These are phyloP conservation scores for Anthopleura xanthogrammica DNA, from an alignment of 92 coral and sea anemone species.

Conservation along the genomic window DNA sequence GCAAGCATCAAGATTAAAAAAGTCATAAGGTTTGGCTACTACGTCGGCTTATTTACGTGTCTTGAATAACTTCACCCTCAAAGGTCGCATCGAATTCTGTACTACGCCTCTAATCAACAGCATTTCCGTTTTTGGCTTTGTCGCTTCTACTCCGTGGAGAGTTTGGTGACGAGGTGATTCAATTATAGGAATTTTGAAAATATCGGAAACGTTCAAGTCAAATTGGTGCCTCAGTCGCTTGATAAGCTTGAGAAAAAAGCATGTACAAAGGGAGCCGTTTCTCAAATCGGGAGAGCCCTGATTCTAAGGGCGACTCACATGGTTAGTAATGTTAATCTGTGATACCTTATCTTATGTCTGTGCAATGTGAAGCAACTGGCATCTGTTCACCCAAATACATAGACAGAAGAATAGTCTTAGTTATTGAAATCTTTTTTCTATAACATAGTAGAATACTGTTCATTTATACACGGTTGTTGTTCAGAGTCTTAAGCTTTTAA, in stretches of 20 bases:
- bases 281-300: constrained; percentile 8
- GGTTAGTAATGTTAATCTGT: constrained; percentile 37
- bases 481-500: neutral
- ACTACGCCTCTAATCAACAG: constrained; percentile 45
- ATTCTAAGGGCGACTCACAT: constrained; percentile 16
- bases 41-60: constrained; percentile 48
- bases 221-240: constrained; percentile 6
- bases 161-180: constrained; percentile 30
- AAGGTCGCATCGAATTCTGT: constrained; percentile 44
- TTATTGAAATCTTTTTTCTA: constrained; percentile 1
- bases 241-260: constrained; percentile 9
- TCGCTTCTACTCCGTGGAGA: constrained; percentile 29
- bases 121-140: constrained; percentile 51
- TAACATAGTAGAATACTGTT: neutral
- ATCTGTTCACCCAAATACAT: constrained; percentile 31
- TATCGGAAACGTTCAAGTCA: constrained; percentile 29
- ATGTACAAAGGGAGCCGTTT: constrained; percentile 44
- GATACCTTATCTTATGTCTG: constrained; percentile 32
- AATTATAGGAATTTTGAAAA: constrained; percentile 9
- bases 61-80: constrained; percentile 41
- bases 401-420: constrained; percentile 2
- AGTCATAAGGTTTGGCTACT: constrained; percentile 35
- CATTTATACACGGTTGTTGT: neutral
- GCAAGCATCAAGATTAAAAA: constrained; percentile 16
- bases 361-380: constrained; percentile 34